phyloP scores from a whole-genome alignment of 2,888 invertebrate genomes.

The Himalopsyche kuldschensis region DNA sequence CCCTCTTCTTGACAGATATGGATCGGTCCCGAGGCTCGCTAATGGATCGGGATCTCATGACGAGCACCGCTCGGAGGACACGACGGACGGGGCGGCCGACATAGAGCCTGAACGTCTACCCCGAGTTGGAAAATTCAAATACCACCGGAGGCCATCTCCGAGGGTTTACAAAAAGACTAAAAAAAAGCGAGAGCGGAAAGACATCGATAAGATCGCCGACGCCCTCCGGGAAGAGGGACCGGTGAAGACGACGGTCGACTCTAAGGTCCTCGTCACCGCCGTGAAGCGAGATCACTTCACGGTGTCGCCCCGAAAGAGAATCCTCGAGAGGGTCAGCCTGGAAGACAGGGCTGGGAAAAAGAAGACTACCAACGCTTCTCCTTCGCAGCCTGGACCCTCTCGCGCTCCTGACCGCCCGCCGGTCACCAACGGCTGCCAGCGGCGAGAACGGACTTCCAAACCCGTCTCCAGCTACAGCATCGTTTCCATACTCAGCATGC shows the following conservation, averaged over 20 bases:
- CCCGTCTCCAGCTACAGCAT: constrained; percentile 80
- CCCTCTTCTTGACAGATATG: not conserved
- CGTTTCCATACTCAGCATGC: constrained; percentile 76
- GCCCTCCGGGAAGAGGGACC: constrained; percentile 52
- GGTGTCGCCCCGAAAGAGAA: constrained; percentile 81
- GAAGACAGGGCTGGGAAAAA: constrained; percentile 69
- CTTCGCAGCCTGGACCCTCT: constrained; percentile 43
- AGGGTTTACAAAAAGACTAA: constrained; percentile 53
- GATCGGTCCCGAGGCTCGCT: constrained; percentile 38
- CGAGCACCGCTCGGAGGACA: constrained; percentile 40
- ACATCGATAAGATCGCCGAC: constrained; percentile 49
- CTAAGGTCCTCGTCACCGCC: constrained; percentile 48
- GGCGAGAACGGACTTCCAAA: constrained; percentile 48
- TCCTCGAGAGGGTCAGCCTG: constrained; percentile 75
- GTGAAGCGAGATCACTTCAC: constrained; percentile 61
- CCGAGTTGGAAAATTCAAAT: constrained; percentile 35
- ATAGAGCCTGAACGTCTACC: constrained; percentile 47
- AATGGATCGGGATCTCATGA: constrained; percentile 43
- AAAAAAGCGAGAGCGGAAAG: constrained; percentile 41
- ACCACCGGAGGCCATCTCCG: constrained; percentile 41
- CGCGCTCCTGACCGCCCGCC: constrained; percentile 41
- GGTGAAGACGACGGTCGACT: constrained; percentile 51
- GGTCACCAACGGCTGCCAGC: constrained; percentile 41
- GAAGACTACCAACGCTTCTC: constrained; percentile 56
- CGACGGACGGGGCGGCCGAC: constrained; percentile 44